Base-by-base conservation (phyloP, 2,888 invertebrate genomes). In the Lasioglossum villosulum region DNA sequence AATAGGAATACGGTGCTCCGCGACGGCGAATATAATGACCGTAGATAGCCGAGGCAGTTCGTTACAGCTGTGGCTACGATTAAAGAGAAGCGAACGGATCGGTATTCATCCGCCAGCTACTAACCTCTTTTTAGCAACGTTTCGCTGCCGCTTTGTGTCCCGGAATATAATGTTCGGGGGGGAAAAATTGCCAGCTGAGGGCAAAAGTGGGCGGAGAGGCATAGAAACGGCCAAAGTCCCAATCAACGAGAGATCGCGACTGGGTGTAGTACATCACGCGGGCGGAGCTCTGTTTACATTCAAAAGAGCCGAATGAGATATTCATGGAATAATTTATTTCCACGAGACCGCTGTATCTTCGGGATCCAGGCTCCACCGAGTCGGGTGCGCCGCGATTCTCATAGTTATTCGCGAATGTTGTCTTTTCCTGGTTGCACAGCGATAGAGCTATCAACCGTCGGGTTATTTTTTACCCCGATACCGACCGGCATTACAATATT, bases 301-400 rank as follows among this genome's bases (percentile, higher is more conserved):
- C 52, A 88, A 90, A 84, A 84, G 90, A 84, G 73, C 70, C 80
- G 78, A 88, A 83, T 82, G 89, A 90, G 84, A 85, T 90, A 89
- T 89, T 89, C 83, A 88, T 87, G 86, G 89, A 88, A 88, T 90
- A 90, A 90, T 90, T 90, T 90, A 90, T 90, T 89, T 90, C 72
- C 73, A 27, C 75, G 73, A 37, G 71, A 39, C 78, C 73, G n/a
- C 23, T 80, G 80, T 76, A 48, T 75, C 73, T 77, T 81, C 72
- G n/a, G 56, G 52, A 77, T 56, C 39, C 70, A 16, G 70, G 4
- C 77, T 5, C 16, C 23, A 19, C 23, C 19, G 16, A 16, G 12
- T 66, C 56, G 23, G 16, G 42, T 2, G 34, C 74, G 8, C 16
- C 48, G 75, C 59, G 59, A 30, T 78, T 74, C 72, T 73, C 56